Percentiles rank a stretch among this genome's conserved stretches.
phyloP scores from a whole-genome alignment of 2,113 vertebrate genomes.

The Dolichotis patagonum region DNA sequence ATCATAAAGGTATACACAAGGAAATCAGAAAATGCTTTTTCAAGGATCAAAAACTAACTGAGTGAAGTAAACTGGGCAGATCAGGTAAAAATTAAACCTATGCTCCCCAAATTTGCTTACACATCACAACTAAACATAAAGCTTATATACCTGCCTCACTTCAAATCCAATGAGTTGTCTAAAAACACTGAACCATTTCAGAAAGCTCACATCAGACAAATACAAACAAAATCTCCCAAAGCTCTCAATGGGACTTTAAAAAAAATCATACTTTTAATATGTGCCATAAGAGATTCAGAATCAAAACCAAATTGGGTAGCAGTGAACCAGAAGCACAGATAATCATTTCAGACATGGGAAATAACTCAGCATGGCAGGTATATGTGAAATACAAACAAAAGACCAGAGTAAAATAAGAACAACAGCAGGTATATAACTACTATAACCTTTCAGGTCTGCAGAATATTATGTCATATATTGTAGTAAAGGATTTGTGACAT shows the following conservation, averaged over 20 bases:
- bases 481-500: slow-evolving; percentile 8
- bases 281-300: background rate
- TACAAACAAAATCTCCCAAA: background rate
- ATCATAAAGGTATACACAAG: too few species aligned
- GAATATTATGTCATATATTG: background rate
- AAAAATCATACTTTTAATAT: background rate
- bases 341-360: background rate
- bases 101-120: background rate
- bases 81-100: background rate
- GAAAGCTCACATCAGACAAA: background rate
- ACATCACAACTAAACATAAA: background rate
- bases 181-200: background rate
- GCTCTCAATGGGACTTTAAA: background rate
- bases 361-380: background rate
- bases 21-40: background rate
- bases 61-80: background rate
- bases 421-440: background rate
- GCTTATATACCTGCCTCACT: background rate
- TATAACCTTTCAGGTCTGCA: background rate
- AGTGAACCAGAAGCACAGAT: background rate
- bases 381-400: background rate
- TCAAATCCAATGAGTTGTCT: background rate
- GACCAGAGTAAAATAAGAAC: slow-evolving; percentile 38
- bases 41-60: background rate
- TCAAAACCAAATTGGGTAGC: background rate